A percentile compares a stretch with the other conserved stretches of the same genome.
Evolutionary conservation across 2,888 invertebrate species (phyloP).

Genomic region (Scaptomyza polygonia): DNA sequence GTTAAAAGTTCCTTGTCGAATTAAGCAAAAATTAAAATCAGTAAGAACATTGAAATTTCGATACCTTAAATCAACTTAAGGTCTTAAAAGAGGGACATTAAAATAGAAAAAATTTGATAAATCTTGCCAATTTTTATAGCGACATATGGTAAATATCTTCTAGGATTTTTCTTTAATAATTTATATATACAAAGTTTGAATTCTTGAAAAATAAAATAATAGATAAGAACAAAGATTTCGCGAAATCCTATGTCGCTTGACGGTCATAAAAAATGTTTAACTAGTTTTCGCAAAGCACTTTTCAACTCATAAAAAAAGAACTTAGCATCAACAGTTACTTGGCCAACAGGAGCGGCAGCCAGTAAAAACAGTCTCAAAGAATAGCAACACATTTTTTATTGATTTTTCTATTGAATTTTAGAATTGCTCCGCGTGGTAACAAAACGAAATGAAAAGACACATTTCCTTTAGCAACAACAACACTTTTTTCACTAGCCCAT

Average conservation of each 20-base stretch:
- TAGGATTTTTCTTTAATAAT: no score
- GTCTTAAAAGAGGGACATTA: no score
- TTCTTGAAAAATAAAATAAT: constrained; percentile 14
- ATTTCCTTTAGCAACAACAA: constrained; percentile 14
- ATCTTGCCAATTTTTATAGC: no score
- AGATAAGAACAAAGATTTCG: constrained; percentile 19
- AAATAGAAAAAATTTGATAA: no score
- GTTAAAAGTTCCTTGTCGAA: background rate
- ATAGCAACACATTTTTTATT: constrained; percentile 61
- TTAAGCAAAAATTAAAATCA: background rate
- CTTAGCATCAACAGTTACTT: constrained; percentile 22
- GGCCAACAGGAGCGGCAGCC: constrained; percentile 11
- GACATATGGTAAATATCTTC: no score
- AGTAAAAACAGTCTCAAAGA: constrained; percentile 10
- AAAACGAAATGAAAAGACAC: constrained; percentile 55
- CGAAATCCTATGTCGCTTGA: constrained; percentile 20
- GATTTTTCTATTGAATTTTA: constrained; percentile 69
- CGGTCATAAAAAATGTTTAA: constrained; percentile 58
- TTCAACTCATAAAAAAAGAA: constrained; percentile 53
- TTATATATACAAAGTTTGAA: no score
- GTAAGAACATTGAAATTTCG: background rate
- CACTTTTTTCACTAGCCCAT: constrained; percentile 6
- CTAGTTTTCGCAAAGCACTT: constrained; percentile 51
- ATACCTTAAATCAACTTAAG: background rate
- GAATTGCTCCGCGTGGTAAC: constrained; percentile 49